Conservation (phyloP, 2,888 invertebrate species). For the Perizoma flavofasciatum region DNA sequence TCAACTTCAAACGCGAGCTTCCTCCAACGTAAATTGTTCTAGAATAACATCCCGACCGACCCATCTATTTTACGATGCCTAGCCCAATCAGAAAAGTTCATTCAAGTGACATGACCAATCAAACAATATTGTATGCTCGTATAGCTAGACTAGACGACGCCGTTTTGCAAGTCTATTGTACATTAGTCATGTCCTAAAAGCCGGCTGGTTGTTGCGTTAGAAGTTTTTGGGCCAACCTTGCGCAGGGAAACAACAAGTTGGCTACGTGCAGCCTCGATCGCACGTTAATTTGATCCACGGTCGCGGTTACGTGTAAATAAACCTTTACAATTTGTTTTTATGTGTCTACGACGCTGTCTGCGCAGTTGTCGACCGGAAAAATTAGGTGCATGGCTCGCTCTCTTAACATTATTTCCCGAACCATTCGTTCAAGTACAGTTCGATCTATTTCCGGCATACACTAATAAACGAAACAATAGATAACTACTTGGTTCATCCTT, state of each 20-base stretch:
- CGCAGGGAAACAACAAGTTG: conserved; percentile 56
- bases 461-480: conserved; percentile 8
- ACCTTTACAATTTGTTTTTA: conserved; percentile 56
- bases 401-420: conserved; percentile 29
- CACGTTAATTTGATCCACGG: conserved; percentile 71
- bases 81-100: conserved; percentile 24
- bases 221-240: conserved; percentile 68
- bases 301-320: conserved; percentile 60
- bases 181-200: conserved; percentile 77
- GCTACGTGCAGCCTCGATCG: conserved; percentile 74
- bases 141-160: conserved; percentile 43
- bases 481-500: conserved; percentile 29
- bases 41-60: conserved; percentile 22
- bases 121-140: background rate
- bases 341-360: conserved; percentile 44
- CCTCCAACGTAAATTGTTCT: conserved; percentile 22
- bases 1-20: conserved; percentile 21
- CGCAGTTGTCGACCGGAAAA: conserved; percentile 34
- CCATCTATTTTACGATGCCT: conserved; percentile 33
- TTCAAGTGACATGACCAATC: conserved; percentile 14
- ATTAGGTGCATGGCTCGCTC: conserved; percentile 30
- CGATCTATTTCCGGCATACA: conserved; percentile 30
- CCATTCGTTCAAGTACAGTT: conserved; percentile 20
- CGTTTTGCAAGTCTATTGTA: conserved; percentile 67
- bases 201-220: conserved; percentile 59